A percentile compares a stretch with the other conserved stretches of the same genome.
Evolutionary conservation across 1,140 invertebrate genomes (phyloP).

Genomic region (Danaus plexippus): DNA sequence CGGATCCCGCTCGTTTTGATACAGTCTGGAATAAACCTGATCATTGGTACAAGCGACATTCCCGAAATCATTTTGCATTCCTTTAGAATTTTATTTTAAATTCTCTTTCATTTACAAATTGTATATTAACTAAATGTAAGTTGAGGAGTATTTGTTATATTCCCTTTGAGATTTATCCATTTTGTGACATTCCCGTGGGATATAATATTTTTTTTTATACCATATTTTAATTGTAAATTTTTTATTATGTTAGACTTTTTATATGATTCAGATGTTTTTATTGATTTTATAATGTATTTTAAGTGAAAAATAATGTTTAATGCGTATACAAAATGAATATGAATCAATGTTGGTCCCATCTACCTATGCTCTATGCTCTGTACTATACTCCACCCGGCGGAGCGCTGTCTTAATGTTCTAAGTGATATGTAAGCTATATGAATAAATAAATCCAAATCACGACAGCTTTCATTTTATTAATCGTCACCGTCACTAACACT

Average conservation of each 20-base stretch:
- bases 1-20: too few species aligned
- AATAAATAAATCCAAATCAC: conserved; percentile 65
- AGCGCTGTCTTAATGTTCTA: conserved; percentile 42
- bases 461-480: conserved; percentile 17
- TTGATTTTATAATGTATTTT: conserved; percentile 45
- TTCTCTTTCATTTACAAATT: too few species aligned
- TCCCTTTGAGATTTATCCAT: conserved; percentile 45
- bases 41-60: too few species aligned
- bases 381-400: too few species aligned
- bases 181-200: conserved; percentile 51
- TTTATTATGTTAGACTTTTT: conserved; percentile 65
- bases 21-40: too few species aligned
- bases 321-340: conserved; percentile 21
- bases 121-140: too few species aligned
- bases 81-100: too few species aligned
- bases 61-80: too few species aligned
- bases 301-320: conserved; percentile 24
- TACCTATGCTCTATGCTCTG: conserved; percentile 26
- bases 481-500: conserved; percentile 7
- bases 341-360: conserved; percentile 24
- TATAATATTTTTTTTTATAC: conserved; percentile 62
- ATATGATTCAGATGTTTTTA: conserved; percentile 47
- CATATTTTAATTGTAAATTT: conserved; percentile 57
- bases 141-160: conserved; percentile 11
- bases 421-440: conserved; percentile 52